Evolutionary conservation across 2,797 vertebrate genomes (phyloP).

Genomic region (Crocodylus rhombifer): DNA sequence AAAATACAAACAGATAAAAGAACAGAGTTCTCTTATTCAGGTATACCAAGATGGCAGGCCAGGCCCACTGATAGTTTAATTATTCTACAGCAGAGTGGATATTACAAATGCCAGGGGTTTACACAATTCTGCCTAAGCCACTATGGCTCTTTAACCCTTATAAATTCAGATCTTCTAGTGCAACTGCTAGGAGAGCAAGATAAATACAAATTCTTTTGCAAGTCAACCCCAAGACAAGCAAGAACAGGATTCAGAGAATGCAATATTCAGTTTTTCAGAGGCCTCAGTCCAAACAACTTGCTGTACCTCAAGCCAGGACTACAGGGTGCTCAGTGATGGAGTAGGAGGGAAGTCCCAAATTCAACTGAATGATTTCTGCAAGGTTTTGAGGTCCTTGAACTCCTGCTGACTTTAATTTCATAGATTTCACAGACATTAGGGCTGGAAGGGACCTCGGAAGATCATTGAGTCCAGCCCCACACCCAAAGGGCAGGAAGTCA

Average conservation of each 20-base stretch:
- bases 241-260: background rate
- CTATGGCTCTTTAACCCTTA: slow-evolving; percentile 4
- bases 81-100: background rate
- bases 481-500: too few relatives aligned
- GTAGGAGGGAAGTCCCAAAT: background rate
- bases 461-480: too few relatives aligned
- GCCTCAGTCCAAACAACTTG: slow-evolving; percentile 13
- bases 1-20: slow-evolving; percentile 12
- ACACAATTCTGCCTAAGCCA: background rate
- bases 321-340: background rate
- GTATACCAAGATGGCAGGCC: background rate
- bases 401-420: background rate
- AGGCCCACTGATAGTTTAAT: slow-evolving; percentile 32
- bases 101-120: slow-evolving; percentile 13
- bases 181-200: background rate
- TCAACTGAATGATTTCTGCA: background rate
- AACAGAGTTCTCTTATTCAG: slow-evolving; percentile 16
- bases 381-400: background rate
- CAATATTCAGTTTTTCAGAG: background rate
- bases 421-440: background rate
- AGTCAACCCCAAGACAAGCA: background rate
- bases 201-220: background rate
- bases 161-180: background rate
- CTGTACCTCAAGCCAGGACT: background rate
- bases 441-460: too few relatives aligned